phyloP scores from a whole-genome alignment of 2,113 vertebrate genomes.

The Argyrosomus japonicus region DNA sequence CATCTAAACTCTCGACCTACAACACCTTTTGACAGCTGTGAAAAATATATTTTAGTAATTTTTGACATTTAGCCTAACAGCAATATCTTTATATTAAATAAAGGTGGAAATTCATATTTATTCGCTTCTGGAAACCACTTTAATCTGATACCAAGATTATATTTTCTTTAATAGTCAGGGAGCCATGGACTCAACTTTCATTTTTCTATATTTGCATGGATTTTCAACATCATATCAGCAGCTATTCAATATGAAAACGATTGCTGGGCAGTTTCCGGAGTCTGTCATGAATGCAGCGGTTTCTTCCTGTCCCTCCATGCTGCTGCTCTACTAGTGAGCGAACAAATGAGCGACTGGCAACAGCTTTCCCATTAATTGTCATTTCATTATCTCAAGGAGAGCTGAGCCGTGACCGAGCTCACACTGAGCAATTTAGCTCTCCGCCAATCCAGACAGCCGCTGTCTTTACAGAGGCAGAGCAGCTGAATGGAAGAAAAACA shows the following conservation, averaged over 20 bases:
- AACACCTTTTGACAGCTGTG: neutral
- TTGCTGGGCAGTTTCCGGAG: slow-evolving; percentile 37
- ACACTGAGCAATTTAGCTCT: slow-evolving; percentile 83
- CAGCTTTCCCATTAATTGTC: slow-evolving; percentile 85
- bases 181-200: neutral
- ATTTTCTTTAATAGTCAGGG: neutral
- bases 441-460: slow-evolving; percentile 71
- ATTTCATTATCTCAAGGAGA: slow-evolving; percentile 86
- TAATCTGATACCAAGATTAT: neutral
- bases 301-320: slow-evolving; percentile 51
- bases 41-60: neutral
- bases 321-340: slow-evolving; percentile 61
- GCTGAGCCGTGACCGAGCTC: slow-evolving; percentile 84
- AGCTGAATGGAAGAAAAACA: slow-evolving; percentile 51
- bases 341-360: slow-evolving; percentile 79
- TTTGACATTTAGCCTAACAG: neutral
- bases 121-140: neutral
- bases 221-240: slow-evolving; percentile 25
- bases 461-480: slow-evolving; percentile 65
- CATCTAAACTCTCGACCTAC: slow-evolving; percentile 12
- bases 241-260: slow-evolving; percentile 31
- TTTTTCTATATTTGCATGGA: neutral
- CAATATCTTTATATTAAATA: neutral
- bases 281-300: slow-evolving; percentile 31
- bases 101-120: neutral